Percentiles rank a stretch among this genome's conserved stretches.
These are phyloP conservation scores for Brachionus sp. DNA, from an alignment of 1,140 invertebrate species.

Conservation along the genomic window DNA sequence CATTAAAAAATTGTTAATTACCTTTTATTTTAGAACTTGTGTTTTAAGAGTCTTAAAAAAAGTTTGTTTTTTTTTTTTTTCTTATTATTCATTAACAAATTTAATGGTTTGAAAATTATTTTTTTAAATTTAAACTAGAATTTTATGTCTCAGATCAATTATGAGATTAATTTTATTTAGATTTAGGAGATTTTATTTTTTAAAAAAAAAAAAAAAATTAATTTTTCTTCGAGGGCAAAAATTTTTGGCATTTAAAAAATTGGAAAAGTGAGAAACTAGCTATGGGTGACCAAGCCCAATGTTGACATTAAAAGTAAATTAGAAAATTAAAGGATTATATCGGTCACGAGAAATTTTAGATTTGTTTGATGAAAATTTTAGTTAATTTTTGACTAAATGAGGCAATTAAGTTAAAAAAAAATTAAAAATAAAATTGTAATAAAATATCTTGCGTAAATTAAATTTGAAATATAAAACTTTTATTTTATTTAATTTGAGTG, in stretches of 20 bases:
- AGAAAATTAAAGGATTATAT: background rate
- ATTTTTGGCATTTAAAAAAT: background rate
- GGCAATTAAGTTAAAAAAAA: background rate
- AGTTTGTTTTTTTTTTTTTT: background rate
- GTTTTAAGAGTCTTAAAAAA: no score
- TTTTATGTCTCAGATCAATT: no score
- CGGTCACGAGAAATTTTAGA: background rate
- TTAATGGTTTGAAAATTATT: no score
- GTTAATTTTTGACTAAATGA: background rate
- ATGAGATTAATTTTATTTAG: no score
- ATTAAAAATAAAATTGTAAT: background rate
- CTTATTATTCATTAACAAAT: no score
- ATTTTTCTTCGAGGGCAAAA: background rate
- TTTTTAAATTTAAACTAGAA: no score
- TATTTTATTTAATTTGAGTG: slow-evolving; percentile 1
- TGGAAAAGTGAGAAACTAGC: background rate
- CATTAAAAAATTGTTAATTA: background rate
- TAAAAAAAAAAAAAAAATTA: background rate
- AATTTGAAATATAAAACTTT: background rate
- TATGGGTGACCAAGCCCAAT: background rate
- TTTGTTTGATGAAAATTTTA: background rate
- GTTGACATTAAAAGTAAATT: background rate
- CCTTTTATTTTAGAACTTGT: no score
- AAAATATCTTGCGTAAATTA: background rate
- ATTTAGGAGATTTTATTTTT: background rate